These are phyloP conservation scores for Adelges cooleyi DNA, from an alignment of 1,140 invertebrate species.

Conservation along the genomic window DNA sequence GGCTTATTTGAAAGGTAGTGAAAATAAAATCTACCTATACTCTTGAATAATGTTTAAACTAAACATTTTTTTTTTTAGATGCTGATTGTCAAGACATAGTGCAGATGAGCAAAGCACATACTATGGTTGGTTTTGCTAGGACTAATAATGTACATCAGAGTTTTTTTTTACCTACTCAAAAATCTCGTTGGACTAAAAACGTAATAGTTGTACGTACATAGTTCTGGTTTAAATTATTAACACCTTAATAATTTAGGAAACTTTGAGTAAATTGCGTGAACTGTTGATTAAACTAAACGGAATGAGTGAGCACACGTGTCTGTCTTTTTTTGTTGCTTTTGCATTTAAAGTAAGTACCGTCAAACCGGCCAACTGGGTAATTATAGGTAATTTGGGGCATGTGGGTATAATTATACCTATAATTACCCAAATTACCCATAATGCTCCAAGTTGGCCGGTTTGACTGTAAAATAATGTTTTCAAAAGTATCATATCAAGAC, in stretches of 20 bases:
- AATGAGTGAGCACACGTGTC: slow-evolving; percentile 48
- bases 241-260: slow-evolving; percentile 36
- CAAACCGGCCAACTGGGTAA: no score
- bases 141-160: slow-evolving; percentile 44
- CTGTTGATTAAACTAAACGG: slow-evolving; percentile 45
- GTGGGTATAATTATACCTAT: no score
- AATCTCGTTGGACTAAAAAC: slow-evolving; percentile 32
- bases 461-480: no score
- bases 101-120: slow-evolving; percentile 51
- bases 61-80: no score
- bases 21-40: no score
- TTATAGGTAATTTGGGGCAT: no score
- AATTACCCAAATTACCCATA: no score
- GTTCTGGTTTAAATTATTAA: background rate
- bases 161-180: slow-evolving; percentile 52
- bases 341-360: slow-evolving; percentile 43
- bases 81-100: slow-evolving; percentile 53
- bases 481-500: no score
- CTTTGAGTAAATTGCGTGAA: slow-evolving; percentile 44
- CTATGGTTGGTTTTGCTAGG: slow-evolving; percentile 50
- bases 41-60: no score
- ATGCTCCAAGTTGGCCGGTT: no score
- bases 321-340: slow-evolving; percentile 51
- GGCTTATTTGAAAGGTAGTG: slow-evolving; percentile 10
- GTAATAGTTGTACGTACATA: background rate